A percentile compares a stretch with the other conserved stretches of the same genome.
phyloP scores from a whole-genome alignment of 2,888 invertebrate species.

The Diarsia brunnea region DNA sequence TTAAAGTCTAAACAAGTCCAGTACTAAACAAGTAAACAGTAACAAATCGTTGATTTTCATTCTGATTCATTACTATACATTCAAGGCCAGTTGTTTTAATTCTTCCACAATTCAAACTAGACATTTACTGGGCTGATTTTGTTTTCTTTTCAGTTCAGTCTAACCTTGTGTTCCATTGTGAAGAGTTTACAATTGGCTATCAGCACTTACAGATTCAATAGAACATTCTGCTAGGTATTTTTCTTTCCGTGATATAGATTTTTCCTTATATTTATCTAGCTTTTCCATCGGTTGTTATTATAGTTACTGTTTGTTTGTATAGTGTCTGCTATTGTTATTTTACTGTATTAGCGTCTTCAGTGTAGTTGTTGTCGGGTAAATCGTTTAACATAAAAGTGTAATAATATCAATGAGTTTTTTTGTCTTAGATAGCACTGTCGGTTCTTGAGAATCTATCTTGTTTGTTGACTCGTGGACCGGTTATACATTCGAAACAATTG shows the following conservation, averaged over 20 bases:
- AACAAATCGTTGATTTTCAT: conserved; percentile 39
- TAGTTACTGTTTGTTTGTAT: conserved; percentile 4
- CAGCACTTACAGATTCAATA: background rate
- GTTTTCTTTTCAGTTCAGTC: conserved; percentile 29
- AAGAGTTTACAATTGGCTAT: conserved; percentile 26
- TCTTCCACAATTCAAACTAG: conserved; percentile 30
- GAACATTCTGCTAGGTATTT: background rate
- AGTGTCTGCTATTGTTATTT: conserved; percentile 20
- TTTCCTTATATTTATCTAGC: conserved; percentile 27
- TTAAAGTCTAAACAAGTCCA: conserved; percentile 27
- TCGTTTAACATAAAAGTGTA: conserved; percentile 11
- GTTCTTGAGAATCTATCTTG: background rate
- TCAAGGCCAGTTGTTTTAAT: conserved; percentile 37
- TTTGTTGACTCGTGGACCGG: background rate
- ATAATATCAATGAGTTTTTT: background rate
- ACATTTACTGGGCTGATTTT: conserved; percentile 35
- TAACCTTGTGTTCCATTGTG: conserved; percentile 30
- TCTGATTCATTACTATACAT: conserved; percentile 38
- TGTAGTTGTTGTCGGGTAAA: background rate
- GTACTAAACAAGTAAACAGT: conserved; percentile 22
- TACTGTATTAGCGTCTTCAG: background rate
- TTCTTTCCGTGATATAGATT: background rate
- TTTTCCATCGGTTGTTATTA: conserved; percentile 16
- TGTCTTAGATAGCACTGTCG: background rate
- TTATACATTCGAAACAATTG: background rate